Conservation (phyloP, 2,888 invertebrate species). For the Prenolepis imparis region DNA sequence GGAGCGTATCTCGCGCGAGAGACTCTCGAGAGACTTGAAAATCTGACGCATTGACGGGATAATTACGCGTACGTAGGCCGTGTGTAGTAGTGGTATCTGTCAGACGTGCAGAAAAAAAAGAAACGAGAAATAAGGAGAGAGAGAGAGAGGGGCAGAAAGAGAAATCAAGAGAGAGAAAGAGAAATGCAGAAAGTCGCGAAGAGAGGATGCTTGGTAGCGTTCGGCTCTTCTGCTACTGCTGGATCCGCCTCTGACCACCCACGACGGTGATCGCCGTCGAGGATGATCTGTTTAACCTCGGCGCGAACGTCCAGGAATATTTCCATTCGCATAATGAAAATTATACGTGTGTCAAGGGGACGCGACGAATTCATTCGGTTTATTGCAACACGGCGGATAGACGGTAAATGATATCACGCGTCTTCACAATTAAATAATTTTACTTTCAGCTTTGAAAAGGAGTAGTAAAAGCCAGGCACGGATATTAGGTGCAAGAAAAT, state of each 20-base stretch:
- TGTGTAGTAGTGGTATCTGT: conserved; percentile 66
- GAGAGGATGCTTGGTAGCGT: conserved; percentile 64
- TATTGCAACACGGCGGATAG: background rate
- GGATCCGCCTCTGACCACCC: conserved; percentile 70
- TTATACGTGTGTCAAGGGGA: conserved; percentile 38
- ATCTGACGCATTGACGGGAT: conserved; percentile 81
- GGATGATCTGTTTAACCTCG: conserved; percentile 68
- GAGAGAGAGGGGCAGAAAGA: background rate
- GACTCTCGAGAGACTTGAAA: conserved; percentile 72
- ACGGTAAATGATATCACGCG: background rate
- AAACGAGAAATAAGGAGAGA: conserved; percentile 15
- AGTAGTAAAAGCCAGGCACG: too few relatives aligned
- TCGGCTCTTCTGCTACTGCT: conserved; percentile 68
- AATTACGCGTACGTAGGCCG: conserved; percentile 79
- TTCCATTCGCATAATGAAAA: conserved; percentile 74
- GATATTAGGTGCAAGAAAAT: too few relatives aligned
- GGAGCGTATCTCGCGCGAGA: conserved; percentile 67
- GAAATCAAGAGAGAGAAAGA: conserved; percentile 30
- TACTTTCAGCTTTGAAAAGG: too few relatives aligned
- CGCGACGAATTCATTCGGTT: conserved; percentile 49
- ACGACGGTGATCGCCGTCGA: conserved; percentile 70
- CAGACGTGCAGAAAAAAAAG: conserved; percentile 54
- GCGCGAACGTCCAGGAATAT: conserved; percentile 68
- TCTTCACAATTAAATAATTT: background rate
- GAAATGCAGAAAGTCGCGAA: conserved; percentile 50